Conservation (phyloP, 2,797 vertebrate species). For the Valencia hispanica region DNA sequence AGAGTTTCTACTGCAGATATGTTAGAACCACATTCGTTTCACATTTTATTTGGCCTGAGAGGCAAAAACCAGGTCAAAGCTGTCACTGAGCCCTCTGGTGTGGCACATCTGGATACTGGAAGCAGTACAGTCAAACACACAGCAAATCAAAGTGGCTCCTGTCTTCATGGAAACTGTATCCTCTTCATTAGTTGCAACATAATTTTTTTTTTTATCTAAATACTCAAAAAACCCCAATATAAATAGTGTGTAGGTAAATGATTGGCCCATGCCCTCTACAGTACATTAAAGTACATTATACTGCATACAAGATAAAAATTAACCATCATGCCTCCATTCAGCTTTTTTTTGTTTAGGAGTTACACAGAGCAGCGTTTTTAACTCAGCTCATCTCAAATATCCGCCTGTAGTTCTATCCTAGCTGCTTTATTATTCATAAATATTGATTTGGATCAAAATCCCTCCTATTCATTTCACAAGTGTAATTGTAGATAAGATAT, state of each 20-base stretch:
- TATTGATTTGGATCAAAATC: conserved; percentile 62
- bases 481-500: conserved; percentile 6
- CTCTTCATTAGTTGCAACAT: not conserved
- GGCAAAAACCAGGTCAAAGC: not conserved
- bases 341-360: conserved; percentile 15
- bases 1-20: not conserved
- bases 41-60: conserved; percentile 3
- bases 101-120: conserved; percentile 7
- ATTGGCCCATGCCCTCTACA: not conserved
- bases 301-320: not conserved
- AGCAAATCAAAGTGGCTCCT: not conserved
- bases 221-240: not conserved
- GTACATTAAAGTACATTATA: not conserved
- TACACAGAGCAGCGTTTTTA: conserved; percentile 22
- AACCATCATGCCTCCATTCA: not conserved
- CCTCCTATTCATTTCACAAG: conserved; percentile 45
- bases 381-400: conserved; percentile 13
- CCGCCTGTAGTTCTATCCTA: conserved; percentile 32
- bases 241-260: not conserved
- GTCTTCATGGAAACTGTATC: conserved; percentile 3
- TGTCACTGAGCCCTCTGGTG: conserved; percentile 2
- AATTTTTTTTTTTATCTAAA: not conserved
- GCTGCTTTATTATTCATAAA: conserved; percentile 60
- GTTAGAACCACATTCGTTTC: not conserved
- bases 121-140: conserved; percentile 2